Evolutionary conservation across 2,888 invertebrate genomes (phyloP).

Genomic region (Diploptera punctata): DNA sequence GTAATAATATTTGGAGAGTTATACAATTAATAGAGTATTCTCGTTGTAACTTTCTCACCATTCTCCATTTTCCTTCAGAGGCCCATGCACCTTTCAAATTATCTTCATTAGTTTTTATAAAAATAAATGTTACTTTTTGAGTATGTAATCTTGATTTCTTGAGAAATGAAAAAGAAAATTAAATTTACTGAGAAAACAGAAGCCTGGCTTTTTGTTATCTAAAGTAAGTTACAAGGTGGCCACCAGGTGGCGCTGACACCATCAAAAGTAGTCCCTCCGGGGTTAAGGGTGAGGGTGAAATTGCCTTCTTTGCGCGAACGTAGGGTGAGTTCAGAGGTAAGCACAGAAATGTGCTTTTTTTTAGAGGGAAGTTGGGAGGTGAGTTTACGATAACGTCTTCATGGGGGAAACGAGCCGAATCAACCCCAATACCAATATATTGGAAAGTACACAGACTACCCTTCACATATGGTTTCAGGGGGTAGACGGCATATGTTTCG

Average conservation of each 20-base stretch:
- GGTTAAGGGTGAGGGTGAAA: conserved; percentile 23
- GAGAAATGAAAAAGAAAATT: too few species aligned
- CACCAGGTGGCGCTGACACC: conserved; percentile 36
- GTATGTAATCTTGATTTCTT: too few species aligned
- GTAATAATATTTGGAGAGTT: too few species aligned
- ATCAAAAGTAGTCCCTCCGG: conserved; percentile 30
- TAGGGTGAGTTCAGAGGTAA: conserved; percentile 28
- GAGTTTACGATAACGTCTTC: conserved; percentile 36
- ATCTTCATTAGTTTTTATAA: too few species aligned
- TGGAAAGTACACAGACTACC: conserved; percentile 33
- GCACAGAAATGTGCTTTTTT: conserved; percentile 25
- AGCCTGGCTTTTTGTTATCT: too few species aligned
- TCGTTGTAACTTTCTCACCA: too few species aligned
- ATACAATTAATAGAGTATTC: too few species aligned
- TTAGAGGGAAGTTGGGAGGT: conserved; percentile 13
- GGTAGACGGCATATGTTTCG: background rate
- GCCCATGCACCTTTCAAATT: too few species aligned
- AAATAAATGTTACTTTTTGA: too few species aligned
- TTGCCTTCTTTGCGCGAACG: conserved; percentile 30
- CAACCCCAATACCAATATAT: conserved; percentile 35
- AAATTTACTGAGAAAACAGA: too few species aligned
- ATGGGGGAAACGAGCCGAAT: conserved; percentile 34
- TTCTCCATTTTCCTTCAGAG: too few species aligned
- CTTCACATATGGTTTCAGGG: conserved; percentile 23
- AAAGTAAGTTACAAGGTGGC: conserved; percentile 36